phyloP scores from a whole-genome alignment of 2,888 invertebrate genomes.

The Trilocha varians region DNA sequence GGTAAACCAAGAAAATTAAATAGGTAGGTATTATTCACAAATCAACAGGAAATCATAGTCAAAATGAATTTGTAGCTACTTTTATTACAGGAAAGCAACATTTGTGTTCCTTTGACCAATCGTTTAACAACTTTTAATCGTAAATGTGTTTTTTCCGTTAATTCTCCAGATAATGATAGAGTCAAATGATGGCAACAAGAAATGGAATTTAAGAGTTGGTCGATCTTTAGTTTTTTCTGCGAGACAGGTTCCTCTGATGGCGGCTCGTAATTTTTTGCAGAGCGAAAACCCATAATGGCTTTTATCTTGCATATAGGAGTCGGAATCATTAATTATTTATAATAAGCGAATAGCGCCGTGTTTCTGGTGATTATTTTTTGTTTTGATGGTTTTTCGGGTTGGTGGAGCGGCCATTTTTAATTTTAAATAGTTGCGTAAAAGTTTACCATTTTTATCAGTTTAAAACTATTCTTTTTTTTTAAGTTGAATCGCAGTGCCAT shows the following conservation, averaged over 20 bases:
- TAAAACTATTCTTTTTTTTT: too few relatives aligned
- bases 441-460: too few relatives aligned
- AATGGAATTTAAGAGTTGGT: constrained; percentile 68
- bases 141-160: constrained; percentile 63
- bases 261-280: constrained; percentile 60
- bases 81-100: too few relatives aligned
- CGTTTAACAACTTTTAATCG: constrained; percentile 49
- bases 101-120: too few relatives aligned
- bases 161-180: constrained; percentile 69
- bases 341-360: constrained; percentile 68
- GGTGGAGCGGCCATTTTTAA: constrained; percentile 32
- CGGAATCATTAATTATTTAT: constrained; percentile 73
- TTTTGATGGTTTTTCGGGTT: constrained; percentile 30
- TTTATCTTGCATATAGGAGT: constrained; percentile 71
- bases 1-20: too few relatives aligned
- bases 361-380: constrained; percentile 51
- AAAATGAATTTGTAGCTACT: too few relatives aligned
- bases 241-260: constrained; percentile 53
- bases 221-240: constrained; percentile 64
- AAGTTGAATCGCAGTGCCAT: too few relatives aligned
- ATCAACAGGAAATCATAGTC: too few relatives aligned
- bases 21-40: too few relatives aligned
- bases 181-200: constrained; percentile 69
- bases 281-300: constrained; percentile 70
- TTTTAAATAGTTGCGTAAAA: too few relatives aligned